Evolutionary conservation across 30 jellyfish, hydroid and myxozoan genomes (phyloP).

Genomic region (Aurelia aurita): DNA sequence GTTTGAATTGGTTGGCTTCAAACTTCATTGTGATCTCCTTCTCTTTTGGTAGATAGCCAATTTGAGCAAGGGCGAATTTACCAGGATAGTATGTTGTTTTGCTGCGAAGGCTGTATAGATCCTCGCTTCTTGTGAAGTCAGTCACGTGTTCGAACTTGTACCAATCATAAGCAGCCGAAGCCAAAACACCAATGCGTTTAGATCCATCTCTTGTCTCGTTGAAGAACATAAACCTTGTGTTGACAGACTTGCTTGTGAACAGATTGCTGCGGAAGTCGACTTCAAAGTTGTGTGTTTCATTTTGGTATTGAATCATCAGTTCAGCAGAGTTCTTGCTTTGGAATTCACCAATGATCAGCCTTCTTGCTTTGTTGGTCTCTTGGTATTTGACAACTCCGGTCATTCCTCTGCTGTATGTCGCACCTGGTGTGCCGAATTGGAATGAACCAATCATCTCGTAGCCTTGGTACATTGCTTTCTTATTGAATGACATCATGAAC

Average conservation of each 20-base stretch:
- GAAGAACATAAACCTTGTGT: constrained; percentile 52
- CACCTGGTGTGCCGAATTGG: constrained; percentile 96
- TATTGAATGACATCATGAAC: constrained; percentile 62
- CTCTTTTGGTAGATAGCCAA: constrained; percentile 63
- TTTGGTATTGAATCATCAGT: constrained; percentile 72
- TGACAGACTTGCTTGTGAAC: constrained; percentile 73
- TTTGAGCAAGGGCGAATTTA: constrained; percentile 78
- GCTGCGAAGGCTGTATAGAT: constrained; percentile 66
- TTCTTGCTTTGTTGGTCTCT: constrained; percentile 61
- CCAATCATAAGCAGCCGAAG: constrained; percentile 91
- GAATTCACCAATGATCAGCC: constrained; percentile 75
- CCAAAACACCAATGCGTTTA: constrained; percentile 68
- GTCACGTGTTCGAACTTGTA: constrained; percentile 86
- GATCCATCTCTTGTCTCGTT: constrained; percentile 52
- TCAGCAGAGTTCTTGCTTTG: constrained; percentile 71
- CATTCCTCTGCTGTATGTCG: constrained; percentile 85
- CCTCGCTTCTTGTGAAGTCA: constrained; percentile 65
- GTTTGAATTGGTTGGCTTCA: constrained; percentile 86
- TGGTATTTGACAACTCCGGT: constrained; percentile 72
- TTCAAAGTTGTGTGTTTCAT: constrained; percentile 74
- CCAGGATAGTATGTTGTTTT: constrained; percentile 91
- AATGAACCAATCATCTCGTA: constrained; percentile 68
- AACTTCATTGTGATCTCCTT: constrained; percentile 68
- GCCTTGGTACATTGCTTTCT: constrained; percentile 67
- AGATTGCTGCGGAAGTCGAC: constrained; percentile 78